A percentile compares a stretch with the other conserved stretches of the same genome.
Conservation (phyloP, 2,113 vertebrate species). For the Carassius gibelio region DNA sequence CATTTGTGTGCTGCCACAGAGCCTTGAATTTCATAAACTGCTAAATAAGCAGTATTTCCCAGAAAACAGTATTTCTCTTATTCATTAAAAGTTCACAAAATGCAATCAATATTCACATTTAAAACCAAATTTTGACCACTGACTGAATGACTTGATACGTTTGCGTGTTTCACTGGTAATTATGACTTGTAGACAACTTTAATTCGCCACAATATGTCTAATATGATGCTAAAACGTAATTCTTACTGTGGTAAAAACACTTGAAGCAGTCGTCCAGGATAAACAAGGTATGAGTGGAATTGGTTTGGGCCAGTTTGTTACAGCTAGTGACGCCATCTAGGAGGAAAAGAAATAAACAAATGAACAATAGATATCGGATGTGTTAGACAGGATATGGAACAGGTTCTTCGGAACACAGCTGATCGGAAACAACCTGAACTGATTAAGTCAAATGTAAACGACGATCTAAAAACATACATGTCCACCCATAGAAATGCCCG, state of each 20-base stretch:
- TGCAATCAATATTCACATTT: not conserved
- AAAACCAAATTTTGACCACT: not conserved
- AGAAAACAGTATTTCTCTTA: too few species aligned
- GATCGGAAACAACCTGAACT: not conserved
- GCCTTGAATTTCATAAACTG: too few species aligned
- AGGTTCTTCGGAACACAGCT: not conserved
- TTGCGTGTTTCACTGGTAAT: not conserved
- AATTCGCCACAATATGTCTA: not conserved
- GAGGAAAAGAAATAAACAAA: conserved; percentile 6
- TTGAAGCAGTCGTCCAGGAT: conserved; percentile 98
- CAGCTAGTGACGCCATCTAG: conserved; percentile 97
- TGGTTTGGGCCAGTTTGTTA: conserved; percentile 96
- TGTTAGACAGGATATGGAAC: not conserved
- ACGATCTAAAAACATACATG: conserved; percentile 81
- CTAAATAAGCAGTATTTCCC: too few species aligned
- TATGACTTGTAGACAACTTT: not conserved
- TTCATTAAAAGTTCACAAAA: too few species aligned
- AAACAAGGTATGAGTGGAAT: conserved; percentile 94
- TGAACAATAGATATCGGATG: not conserved
- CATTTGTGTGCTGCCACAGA: not conserved
- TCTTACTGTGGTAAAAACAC: conserved; percentile 95
- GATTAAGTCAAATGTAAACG: not conserved
- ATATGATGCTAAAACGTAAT: not conserved
- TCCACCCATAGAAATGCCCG: conserved; percentile 98
- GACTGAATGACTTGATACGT: not conserved